A percentile compares a stretch with the other conserved stretches of the same genome.
Conservation (phyloP, 2,888 invertebrate species). For the Galeopsomyia nigrocyanea region DNA sequence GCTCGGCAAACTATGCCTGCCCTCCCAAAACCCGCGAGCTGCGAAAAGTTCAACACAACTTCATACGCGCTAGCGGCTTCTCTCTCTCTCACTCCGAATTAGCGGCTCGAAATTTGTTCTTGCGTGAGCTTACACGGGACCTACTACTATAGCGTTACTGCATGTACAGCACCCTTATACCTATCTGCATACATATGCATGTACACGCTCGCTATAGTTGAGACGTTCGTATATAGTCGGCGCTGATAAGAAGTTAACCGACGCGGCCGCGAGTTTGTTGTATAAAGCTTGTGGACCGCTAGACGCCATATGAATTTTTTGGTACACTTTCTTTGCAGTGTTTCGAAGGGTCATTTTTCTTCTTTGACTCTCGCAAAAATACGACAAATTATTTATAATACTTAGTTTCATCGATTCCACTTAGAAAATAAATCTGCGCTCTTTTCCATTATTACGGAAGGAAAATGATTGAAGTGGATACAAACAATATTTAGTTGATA, state of each 20-base stretch:
- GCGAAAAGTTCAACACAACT: conserved; percentile 69
- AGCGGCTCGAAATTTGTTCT: conserved; percentile 64
- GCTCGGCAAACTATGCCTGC: conserved; percentile 64
- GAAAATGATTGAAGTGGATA: too few relatives aligned
- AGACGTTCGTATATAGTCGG: background rate
- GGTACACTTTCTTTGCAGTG: too few relatives aligned
- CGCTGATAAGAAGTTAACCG: conserved; percentile 37
- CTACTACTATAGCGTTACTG: conserved; percentile 47
- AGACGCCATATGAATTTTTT: too few relatives aligned
- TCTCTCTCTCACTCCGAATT: conserved; percentile 29
- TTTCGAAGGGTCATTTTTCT: too few relatives aligned
- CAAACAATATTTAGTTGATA: too few relatives aligned
- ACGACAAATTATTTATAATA: too few relatives aligned
- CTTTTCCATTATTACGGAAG: too few relatives aligned
- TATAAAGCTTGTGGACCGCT: too few relatives aligned
- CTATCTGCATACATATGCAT: background rate
- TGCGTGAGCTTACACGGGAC: conserved; percentile 69
- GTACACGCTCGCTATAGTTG: background rate
- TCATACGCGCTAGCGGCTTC: conserved; percentile 61
- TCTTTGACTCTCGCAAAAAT: too few relatives aligned
- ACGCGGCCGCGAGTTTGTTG: conserved; percentile 12
- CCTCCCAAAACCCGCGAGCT: conserved; percentile 36
- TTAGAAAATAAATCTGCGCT: too few relatives aligned
- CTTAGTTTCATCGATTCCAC: too few relatives aligned
- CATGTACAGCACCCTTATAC: conserved; percentile 37